Percentiles rank a stretch among this genome's conserved stretches.
These are phyloP conservation scores for Brachypodius melanocephalos DNA, from an alignment of 2,113 vertebrate species.

Conservation along the genomic window DNA sequence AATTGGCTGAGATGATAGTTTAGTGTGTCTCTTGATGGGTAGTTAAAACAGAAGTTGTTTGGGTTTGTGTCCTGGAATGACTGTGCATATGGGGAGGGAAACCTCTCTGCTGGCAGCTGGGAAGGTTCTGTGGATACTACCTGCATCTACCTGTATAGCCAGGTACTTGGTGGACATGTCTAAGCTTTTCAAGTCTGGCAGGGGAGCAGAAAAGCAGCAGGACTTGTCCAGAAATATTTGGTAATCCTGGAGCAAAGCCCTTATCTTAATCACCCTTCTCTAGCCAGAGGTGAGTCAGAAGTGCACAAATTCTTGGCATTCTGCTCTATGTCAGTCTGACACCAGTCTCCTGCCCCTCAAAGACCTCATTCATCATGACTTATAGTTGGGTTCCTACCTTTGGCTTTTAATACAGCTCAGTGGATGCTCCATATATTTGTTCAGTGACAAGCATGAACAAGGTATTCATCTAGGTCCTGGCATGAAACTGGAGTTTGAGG, in stretches of 20 bases:
- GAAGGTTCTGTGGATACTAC: neutral
- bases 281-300: neutral
- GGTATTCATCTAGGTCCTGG: neutral
- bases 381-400: neutral
- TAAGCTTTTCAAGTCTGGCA: neutral
- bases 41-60: neutral
- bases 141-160: neutral
- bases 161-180: neutral
- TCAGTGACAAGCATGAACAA: neutral
- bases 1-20: neutral
- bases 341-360: accelerated
- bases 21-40: neutral
- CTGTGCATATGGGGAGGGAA: neutral
- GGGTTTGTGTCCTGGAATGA: neutral
- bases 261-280: neutral
- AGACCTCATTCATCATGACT: neutral
- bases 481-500: neutral
- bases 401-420: neutral
- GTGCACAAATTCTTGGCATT: neutral
- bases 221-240: neutral
- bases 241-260: neutral
- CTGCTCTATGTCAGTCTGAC: neutral
- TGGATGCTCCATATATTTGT: neutral
- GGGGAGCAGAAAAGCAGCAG: neutral
- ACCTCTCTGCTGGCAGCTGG: neutral